phyloP scores from a whole-genome alignment of 2,797 vertebrate species.

The Mus minutoides region DNA sequence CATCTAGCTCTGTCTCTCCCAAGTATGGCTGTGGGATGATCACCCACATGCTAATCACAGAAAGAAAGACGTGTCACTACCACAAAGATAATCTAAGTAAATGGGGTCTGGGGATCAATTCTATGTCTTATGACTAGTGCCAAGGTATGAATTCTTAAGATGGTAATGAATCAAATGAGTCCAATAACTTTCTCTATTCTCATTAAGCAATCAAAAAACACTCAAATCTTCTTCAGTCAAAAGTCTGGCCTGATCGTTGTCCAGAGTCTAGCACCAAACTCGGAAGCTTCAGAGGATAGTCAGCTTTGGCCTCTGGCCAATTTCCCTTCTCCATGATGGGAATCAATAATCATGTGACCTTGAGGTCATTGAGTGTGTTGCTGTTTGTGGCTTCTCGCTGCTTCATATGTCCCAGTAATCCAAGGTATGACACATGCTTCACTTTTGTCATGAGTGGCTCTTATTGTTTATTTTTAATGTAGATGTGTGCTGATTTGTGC shows the following conservation, averaged over 20 bases:
- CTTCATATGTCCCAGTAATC: not conserved
- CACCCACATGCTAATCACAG: not conserved
- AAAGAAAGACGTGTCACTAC: not conserved
- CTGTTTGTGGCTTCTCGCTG: not conserved
- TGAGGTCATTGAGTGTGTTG: not conserved
- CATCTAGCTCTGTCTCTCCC: not conserved
- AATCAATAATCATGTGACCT: not conserved
- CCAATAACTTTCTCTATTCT: not conserved
- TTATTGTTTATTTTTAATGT: conserved; percentile 8
- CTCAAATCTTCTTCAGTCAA: conserved; percentile 26
- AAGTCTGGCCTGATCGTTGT: not conserved
- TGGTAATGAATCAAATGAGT: conserved; percentile 49
- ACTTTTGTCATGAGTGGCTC: not conserved
- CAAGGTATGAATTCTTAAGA: not conserved
- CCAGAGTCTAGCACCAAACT: not conserved
- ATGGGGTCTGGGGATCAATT: not conserved
- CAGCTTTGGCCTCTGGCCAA: not conserved
- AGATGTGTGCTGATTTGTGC: not conserved
- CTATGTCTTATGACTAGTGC: not conserved
- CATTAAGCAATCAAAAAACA: not conserved
- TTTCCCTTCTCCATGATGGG: not conserved
- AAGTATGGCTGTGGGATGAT: not conserved
- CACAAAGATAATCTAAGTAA: conserved; percentile 19
- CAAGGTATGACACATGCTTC: not conserved
- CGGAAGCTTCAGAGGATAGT: not conserved